These are phyloP conservation scores for Troglohyphantes excavatus DNA, from an alignment of 2,888 invertebrate genomes.

Conservation along the genomic window DNA sequence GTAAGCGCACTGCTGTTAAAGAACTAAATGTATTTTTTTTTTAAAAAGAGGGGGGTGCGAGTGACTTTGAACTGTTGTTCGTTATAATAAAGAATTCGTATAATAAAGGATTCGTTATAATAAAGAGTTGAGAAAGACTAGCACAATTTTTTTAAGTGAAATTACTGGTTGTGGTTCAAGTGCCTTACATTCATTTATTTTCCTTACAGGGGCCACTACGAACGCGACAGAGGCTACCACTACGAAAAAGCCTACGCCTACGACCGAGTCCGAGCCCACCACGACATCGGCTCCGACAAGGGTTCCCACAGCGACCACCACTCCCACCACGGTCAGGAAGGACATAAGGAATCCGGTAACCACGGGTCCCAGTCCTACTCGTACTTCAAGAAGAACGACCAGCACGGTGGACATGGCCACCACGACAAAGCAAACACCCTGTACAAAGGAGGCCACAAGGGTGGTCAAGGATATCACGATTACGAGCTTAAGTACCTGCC, in stretches of 20 bases:
- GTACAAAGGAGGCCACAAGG: constrained; percentile 32
- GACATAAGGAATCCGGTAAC: constrained; percentile 46
- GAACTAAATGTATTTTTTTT: too few relatives aligned
- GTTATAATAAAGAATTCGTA: too few relatives aligned
- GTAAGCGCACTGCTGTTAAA: too few relatives aligned
- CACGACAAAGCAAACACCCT: constrained; percentile 31
- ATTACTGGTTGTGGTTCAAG: too few relatives aligned
- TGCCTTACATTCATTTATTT: not conserved
- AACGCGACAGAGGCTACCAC: constrained; percentile 74
- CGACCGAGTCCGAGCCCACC: constrained; percentile 62
- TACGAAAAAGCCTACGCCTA: constrained; percentile 76
- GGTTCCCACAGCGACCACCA: constrained; percentile 55
- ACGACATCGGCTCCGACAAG: constrained; percentile 57
- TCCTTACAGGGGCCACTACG: constrained; percentile 61
- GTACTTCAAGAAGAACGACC: constrained; percentile 69
- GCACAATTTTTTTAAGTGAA: too few relatives aligned
- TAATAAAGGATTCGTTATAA: too few relatives aligned
- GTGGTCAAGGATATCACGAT: constrained; percentile 59
- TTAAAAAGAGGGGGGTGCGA: too few relatives aligned
- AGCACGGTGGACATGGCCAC: constrained; percentile 44
- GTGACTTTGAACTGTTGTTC: too few relatives aligned
- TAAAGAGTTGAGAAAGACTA: too few relatives aligned
- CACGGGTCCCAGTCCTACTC: constrained; percentile 55
- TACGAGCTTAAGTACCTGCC: constrained; percentile 38
- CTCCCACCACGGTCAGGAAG: constrained; percentile 48